Evolutionary conservation across 2,797 vertebrate species (phyloP).

Genomic region (Falco columbarius): DNA sequence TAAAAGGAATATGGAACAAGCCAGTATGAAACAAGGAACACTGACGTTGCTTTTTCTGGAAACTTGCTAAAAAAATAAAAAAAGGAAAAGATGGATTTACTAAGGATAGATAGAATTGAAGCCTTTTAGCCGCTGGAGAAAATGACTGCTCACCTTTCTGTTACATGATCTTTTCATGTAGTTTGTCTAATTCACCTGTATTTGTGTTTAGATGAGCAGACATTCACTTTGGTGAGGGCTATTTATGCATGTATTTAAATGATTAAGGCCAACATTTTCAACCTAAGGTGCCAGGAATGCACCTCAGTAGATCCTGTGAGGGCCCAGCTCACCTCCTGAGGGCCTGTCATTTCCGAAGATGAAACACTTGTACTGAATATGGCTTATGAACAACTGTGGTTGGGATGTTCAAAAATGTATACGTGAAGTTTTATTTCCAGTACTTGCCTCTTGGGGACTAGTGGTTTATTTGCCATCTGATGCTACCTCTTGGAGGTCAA

Average conservation of each 20-base stretch:
- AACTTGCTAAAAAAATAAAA: background rate
- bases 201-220: background rate
- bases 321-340: background rate
- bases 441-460: background rate
- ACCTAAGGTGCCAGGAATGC: background rate
- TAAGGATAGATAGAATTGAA: background rate
- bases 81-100: background rate
- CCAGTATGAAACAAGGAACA: background rate
- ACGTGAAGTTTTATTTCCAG: background rate
- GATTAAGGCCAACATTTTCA: background rate
- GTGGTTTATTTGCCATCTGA: background rate
- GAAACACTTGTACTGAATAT: background rate
- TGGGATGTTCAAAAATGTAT: background rate
- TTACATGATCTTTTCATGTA: background rate
- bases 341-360: accelerated
- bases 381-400: background rate
- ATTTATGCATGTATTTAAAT: background rate
- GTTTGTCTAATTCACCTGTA: background rate
- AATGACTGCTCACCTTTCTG: background rate
- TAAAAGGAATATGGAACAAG: background rate
- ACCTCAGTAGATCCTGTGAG: background rate
- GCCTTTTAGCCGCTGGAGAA: background rate
- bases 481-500: background rate
- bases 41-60: background rate
- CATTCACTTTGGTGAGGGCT: background rate